These are phyloP conservation scores for Automeris io DNA, from an alignment of 2,888 invertebrate species.

Conservation along the genomic window DNA sequence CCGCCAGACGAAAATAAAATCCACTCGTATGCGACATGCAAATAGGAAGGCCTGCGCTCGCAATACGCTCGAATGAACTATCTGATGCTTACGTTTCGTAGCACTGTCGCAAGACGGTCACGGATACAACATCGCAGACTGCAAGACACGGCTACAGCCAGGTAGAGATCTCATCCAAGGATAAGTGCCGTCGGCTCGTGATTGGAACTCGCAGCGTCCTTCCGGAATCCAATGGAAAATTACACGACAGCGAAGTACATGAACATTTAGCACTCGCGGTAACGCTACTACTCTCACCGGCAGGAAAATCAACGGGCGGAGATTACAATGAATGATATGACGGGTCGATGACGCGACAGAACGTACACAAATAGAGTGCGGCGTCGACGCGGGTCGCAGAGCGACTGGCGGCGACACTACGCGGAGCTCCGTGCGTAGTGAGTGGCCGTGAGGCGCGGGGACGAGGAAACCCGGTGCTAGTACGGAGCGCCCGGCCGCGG, in stretches of 20 bases:
- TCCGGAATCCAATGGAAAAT: slow-evolving; percentile 60
- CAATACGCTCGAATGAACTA: slow-evolving; percentile 59
- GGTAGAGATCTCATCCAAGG: slow-evolving; percentile 60
- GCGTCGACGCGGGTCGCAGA: slow-evolving; percentile 69
- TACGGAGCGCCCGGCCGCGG: slow-evolving; percentile 60
- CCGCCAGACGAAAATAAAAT: slow-evolving; percentile 75
- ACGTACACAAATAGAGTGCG: slow-evolving; percentile 37
- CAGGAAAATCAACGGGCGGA: slow-evolving; percentile 66
- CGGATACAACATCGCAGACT: slow-evolving; percentile 73
- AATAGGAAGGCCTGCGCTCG: slow-evolving; percentile 68
- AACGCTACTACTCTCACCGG: slow-evolving; percentile 62
- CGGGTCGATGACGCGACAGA: slow-evolving; percentile 33
- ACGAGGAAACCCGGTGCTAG: slow-evolving; percentile 76
- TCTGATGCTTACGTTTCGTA: slow-evolving; percentile 75
- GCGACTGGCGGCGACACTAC: slow-evolving; percentile 72
- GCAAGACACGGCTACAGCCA: slow-evolving; percentile 53
- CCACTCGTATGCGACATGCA: slow-evolving; percentile 74
- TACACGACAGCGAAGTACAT: slow-evolving; percentile 61
- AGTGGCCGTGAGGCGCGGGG: slow-evolving; percentile 77
- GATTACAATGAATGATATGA: slow-evolving; percentile 71
- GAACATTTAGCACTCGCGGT: slow-evolving; percentile 68
- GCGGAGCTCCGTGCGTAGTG: slow-evolving; percentile 72
- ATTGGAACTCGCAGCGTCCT: slow-evolving; percentile 61
- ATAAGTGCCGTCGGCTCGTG: slow-evolving; percentile 44
- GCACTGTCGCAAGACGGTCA: slow-evolving; percentile 73